phyloP scores from a whole-genome alignment of 2,797 vertebrate species.

The Etheostoma perlongum region DNA sequence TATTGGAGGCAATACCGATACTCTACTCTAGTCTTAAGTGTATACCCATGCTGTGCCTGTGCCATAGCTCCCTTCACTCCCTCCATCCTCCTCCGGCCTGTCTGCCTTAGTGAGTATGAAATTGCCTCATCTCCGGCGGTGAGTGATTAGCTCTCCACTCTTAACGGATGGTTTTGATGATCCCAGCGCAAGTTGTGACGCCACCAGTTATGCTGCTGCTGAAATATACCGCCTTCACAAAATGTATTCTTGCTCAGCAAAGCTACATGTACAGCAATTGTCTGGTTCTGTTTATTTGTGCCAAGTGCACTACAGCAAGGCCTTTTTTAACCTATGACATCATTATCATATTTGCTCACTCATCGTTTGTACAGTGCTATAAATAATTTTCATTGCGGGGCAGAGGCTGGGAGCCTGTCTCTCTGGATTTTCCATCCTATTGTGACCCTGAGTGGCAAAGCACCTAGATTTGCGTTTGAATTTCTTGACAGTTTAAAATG shows the following conservation, averaged over 20 bases:
- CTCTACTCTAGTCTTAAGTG: background rate
- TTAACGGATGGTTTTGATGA: slow-evolving; percentile 16
- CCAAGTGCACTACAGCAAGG: slow-evolving; percentile 20
- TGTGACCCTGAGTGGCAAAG: slow-evolving; percentile 13
- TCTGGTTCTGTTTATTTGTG: slow-evolving; percentile 37
- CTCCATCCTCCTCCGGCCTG: background rate
- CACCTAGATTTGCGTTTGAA: slow-evolving; percentile 10
- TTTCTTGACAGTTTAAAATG: background rate
- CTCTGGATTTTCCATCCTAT: slow-evolving; percentile 5
- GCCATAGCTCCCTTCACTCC: background rate
- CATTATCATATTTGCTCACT: slow-evolving; percentile 69
- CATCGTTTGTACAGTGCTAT: slow-evolving; percentile 58
- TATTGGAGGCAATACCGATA: too few species aligned
- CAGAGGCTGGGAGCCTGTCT: slow-evolving; percentile 3
- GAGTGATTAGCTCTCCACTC: slow-evolving; percentile 31
- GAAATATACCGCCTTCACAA: slow-evolving; percentile 13
- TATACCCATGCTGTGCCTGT: background rate
- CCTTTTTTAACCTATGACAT: slow-evolving; percentile 60
- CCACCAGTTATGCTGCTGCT: background rate
- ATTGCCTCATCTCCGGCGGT: slow-evolving; percentile 15
- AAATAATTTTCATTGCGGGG: slow-evolving; percentile 51
- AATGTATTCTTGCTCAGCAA: slow-evolving; percentile 12
- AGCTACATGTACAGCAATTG: slow-evolving; percentile 39
- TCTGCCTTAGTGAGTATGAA: slow-evolving; percentile 5
- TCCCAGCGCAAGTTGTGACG: slow-evolving; percentile 21